Conservation (phyloP, 2,888 invertebrate species). For the Tuta absoluta region DNA sequence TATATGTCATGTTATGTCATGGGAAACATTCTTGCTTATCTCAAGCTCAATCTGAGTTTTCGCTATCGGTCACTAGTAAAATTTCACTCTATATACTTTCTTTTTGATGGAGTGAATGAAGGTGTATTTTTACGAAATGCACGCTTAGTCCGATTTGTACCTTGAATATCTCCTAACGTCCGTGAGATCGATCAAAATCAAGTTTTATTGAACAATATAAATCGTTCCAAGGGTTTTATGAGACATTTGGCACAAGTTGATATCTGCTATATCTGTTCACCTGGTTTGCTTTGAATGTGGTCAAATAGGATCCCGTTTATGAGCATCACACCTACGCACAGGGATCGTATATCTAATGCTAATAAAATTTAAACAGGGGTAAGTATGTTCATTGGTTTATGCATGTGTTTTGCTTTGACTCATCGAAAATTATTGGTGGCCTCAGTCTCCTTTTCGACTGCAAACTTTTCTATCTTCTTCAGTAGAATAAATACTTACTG, state of each 20-base stretch:
- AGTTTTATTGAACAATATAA: conserved; percentile 14
- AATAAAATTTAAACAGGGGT: background rate
- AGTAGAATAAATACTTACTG: too few species aligned
- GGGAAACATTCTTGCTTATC: too few species aligned
- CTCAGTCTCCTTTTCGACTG: too few species aligned
- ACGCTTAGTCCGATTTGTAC: conserved; percentile 33
- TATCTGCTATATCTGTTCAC: background rate
- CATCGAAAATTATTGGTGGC: too few species aligned
- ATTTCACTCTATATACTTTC: too few species aligned
- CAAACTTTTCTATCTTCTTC: too few species aligned
- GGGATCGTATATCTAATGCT: background rate
- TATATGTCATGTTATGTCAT: too few species aligned
- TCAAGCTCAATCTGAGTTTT: too few species aligned
- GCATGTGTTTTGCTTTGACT: too few species aligned
- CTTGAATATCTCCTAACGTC: conserved; percentile 33
- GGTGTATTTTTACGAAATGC: conserved; percentile 14
- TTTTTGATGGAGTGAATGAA: too few species aligned
- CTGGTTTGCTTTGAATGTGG: background rate
- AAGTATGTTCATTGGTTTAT: too few species aligned
- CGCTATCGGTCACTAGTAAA: too few species aligned
- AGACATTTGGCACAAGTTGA: background rate
- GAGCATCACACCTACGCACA: background rate
- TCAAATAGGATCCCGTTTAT: conserved; percentile 2
- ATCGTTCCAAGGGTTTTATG: background rate
- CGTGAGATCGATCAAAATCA: conserved; percentile 19